Percentiles rank a stretch among this genome's conserved stretches.
Conservation (phyloP, 2,888 invertebrate species). For the Apodemia zela region DNA sequence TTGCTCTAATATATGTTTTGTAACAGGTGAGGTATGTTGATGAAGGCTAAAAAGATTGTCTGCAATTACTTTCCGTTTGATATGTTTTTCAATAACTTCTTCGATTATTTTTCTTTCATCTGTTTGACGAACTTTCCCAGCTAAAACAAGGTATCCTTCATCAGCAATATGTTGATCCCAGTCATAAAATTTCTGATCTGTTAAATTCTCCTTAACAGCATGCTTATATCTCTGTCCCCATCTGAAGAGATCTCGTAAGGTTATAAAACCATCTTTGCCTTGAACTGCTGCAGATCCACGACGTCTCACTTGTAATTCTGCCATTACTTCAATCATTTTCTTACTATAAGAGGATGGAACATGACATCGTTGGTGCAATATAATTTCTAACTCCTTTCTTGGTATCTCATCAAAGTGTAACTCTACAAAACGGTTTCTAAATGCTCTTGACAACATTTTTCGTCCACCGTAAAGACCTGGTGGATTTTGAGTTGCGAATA, state of each 20-base stretch:
- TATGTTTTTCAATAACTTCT: constrained; percentile 87
- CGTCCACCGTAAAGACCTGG: constrained; percentile 97
- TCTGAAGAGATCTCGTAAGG: constrained; percentile 95
- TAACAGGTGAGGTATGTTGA: constrained; percentile 87
- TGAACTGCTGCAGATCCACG: constrained; percentile 93
- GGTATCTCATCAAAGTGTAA: constrained; percentile 98
- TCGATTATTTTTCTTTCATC: constrained; percentile 92
- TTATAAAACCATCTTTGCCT: constrained; percentile 96
- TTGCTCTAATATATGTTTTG: constrained; percentile 84
- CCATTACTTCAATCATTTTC: constrained; percentile 95
- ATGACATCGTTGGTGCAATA: constrained; percentile 92
- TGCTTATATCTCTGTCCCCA: constrained; percentile 97
- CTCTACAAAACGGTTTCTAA: constrained; percentile 98
- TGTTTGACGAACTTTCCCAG: constrained; percentile 92
- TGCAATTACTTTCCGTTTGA: constrained; percentile 87
- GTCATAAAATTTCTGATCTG: constrained; percentile 86
- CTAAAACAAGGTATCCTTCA: constrained; percentile 96
- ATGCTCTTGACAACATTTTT: constrained; percentile 97
- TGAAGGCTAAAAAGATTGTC: constrained; percentile 86
- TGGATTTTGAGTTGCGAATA: constrained; percentile 99
- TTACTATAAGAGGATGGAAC: constrained; percentile 93
- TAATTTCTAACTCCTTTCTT: constrained; percentile 89
- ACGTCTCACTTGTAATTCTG: constrained; percentile 90
- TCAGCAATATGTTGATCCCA: constrained; percentile 99
- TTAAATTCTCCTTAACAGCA: constrained; percentile 80